phyloP scores from a whole-genome alignment of 2,113 vertebrate species.

The Pimephales promelas region DNA sequence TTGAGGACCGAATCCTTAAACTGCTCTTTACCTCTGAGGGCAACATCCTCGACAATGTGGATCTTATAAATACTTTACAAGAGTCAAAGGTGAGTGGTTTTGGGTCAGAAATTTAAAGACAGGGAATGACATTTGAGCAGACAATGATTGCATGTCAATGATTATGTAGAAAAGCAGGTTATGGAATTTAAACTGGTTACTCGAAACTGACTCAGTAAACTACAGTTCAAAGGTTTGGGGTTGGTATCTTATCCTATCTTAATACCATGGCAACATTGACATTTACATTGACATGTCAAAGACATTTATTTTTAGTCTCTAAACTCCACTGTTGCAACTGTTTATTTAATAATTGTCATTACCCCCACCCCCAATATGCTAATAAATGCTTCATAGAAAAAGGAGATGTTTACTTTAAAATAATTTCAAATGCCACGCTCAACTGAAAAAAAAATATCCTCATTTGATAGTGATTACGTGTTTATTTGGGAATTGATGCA shows the following conservation, averaged over 20 bases:
- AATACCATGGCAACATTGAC: background rate
- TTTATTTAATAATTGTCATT: background rate
- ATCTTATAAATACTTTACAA: conserved; percentile 80
- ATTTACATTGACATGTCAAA: too few relatives aligned
- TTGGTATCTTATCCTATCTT: background rate
- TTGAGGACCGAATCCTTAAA: conserved; percentile 81
- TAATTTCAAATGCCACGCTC: background rate
- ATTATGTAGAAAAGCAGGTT: background rate
- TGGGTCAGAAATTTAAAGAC: background rate
- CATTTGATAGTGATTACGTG: background rate
- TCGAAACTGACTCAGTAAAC: background rate
- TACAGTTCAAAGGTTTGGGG: background rate
- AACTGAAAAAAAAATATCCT: background rate
- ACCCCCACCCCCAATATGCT: background rate
- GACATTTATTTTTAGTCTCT: background rate
- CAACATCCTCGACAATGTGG: conserved; percentile 83
- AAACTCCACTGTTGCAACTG: background rate
- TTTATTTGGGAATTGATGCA: background rate
- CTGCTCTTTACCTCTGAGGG: conserved; percentile 82
- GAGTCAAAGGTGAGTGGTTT: conserved; percentile 76
- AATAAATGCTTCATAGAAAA: background rate
- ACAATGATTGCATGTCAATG: background rate
- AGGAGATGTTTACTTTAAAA: background rate
- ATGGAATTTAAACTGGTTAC: background rate
- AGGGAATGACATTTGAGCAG: background rate